These are phyloP conservation scores for Whitmania pigra DNA, from an alignment of 1,140 invertebrate genomes.

Conservation along the genomic window DNA sequence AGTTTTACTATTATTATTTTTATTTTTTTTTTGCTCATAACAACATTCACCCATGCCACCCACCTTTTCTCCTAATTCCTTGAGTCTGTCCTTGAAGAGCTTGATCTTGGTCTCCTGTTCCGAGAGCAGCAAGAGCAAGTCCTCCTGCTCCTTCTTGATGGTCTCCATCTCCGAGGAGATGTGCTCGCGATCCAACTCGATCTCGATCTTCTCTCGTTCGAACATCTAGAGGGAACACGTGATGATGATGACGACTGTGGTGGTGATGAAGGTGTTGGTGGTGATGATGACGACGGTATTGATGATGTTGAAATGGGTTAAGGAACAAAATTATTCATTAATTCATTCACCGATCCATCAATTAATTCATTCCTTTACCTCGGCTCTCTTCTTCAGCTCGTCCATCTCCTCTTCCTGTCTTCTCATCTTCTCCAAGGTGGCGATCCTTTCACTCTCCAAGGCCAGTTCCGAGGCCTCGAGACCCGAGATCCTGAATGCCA, in stretches of 20 bases:
- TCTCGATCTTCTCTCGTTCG: constrained; percentile 33
- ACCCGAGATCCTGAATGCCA: constrained; percentile 16
- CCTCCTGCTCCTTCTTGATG: constrained; percentile 75
- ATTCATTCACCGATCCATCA: background rate
- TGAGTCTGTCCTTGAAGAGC: constrained; percentile 56
- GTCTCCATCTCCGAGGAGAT: constrained; percentile 52
- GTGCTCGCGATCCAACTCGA: constrained; percentile 31
- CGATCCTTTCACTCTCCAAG: constrained; percentile 31
- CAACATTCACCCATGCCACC: constrained; percentile 18
- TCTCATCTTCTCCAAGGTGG: constrained; percentile 33
- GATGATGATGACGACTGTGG: too few relatives aligned
- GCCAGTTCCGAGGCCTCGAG: constrained; percentile 28
- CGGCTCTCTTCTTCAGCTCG: constrained; percentile 31
- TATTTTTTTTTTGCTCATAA: too few relatives aligned
- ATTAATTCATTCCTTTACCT: constrained; percentile 29
- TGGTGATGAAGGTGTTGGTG: too few relatives aligned
- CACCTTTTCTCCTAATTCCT: constrained; percentile 57
- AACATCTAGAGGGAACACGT: constrained; percentile 30
- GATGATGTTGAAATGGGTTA: background rate
- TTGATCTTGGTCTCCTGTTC: constrained; percentile 67
- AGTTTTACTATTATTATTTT: too few relatives aligned
- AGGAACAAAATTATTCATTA: too few relatives aligned
- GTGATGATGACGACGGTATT: too few relatives aligned
- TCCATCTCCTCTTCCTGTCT: constrained; percentile 37
- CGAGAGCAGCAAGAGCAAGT: constrained; percentile 67